Evolutionary conservation across 1,140 invertebrate genomes (phyloP).

Genomic region (Achroia grisella): DNA sequence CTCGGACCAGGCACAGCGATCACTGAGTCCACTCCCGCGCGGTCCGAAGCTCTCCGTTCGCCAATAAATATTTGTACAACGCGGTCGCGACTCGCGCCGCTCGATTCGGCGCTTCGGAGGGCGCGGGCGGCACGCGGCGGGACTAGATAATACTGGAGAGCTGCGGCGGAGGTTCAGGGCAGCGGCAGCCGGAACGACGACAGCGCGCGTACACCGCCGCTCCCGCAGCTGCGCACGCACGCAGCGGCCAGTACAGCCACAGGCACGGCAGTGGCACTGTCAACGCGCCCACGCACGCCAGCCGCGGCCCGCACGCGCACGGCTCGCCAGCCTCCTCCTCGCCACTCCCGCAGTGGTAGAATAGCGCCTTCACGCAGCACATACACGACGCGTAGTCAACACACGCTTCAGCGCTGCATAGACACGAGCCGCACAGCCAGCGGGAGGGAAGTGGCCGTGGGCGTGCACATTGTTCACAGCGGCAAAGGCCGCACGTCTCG

Average conservation of each 20-base stretch:
- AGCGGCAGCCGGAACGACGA: constrained; percentile 78
- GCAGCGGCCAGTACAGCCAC: constrained; percentile 93
- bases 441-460: constrained; percentile 87
- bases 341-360: constrained; percentile 91
- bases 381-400: constrained; percentile 93
- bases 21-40: constrained; percentile 49
- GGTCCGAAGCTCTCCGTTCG: constrained; percentile 47
- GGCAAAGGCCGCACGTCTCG: constrained; percentile 87
- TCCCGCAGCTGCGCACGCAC: constrained; percentile 83
- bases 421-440: constrained; percentile 91
- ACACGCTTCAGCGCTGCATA: constrained; percentile 88
- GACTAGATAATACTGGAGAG: constrained; percentile 74
- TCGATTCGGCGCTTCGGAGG: constrained; percentile 32
- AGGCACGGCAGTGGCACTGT: constrained; percentile 90
- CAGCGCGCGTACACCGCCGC: constrained; percentile 87
- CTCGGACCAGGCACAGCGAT: constrained; percentile 36
- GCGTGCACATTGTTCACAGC: constrained; percentile 89
- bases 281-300: constrained; percentile 88
- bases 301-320: constrained; percentile 87
- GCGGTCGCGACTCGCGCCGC: constrained; percentile 31
- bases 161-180: constrained; percentile 64
- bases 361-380: constrained; percentile 93
- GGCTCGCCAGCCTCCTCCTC: constrained; percentile 81
- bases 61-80: constrained; percentile 72
- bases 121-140: constrained; percentile 49